Base-by-base conservation (phyloP, 2,888 invertebrate species). In the Aporophyla nigra region DNA sequence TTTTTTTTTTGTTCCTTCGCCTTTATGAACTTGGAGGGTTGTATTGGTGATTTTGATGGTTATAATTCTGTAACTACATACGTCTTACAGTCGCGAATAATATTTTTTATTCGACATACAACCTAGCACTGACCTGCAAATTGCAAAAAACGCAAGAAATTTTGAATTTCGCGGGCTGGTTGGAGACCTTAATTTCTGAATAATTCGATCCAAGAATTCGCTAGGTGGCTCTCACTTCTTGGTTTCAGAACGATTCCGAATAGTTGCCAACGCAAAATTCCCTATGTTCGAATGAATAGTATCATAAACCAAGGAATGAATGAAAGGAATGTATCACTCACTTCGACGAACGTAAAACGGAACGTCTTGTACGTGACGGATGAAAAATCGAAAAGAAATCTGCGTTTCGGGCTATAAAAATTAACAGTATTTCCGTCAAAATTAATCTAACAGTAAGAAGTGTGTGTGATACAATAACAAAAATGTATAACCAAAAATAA, bases 301-400 rank as follows among this genome's bases (percentile, higher is more conserved):
- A 10, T 12, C 10, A 10, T 46, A 46, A 46, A 46, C 43, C 43
- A 46, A 14, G n/a, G 27, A 66, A 67, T 10, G 49, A 49, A 49
- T 66, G 49, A 27, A 66, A 66, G 9, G 51, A 66, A 16, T 66
- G 49, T 21, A 43, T 16, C 33, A 54, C n/a, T 61, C 46, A 56
- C 43, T 33, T 33, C 40, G 10, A 16, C 9, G 9, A 49, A 77
- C 78, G 82, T 90, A 85, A 83, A 93, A 92, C 87, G 91, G 89
- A 93, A 93, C 91, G 93, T 85, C 76, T 80, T 74, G 71, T 77
- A 78, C 78, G 82, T 86, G 88, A 89, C 89, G 85, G 87, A 87
- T 86, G 86, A 81, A 87, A 88, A 89, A 89, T 88, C 87, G 74
- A 87, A 87, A 87, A 86, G 71, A 82, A 81, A 86, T 84, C 81